A percentile compares a stretch with the other conserved stretches of the same genome.
These are phyloP conservation scores for Magallana angulata DNA, from an alignment of 1,140 invertebrate genomes.

Conservation along the genomic window DNA sequence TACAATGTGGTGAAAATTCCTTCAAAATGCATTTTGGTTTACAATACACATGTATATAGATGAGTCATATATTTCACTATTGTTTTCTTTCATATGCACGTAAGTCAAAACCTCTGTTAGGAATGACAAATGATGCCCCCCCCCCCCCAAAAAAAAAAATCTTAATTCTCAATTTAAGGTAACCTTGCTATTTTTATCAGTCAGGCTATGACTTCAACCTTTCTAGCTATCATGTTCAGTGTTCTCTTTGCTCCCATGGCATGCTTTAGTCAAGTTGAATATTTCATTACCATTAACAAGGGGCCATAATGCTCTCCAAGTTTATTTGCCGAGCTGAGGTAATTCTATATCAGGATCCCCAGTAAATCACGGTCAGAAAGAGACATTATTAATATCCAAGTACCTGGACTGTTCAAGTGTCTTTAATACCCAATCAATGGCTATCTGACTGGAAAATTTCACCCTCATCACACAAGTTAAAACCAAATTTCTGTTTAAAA, in stretches of 20 bases:
- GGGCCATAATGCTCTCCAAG: conserved; percentile 10
- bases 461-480: background rate
- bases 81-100: no score
- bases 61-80: no score
- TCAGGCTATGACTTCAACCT: background rate
- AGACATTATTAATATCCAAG: background rate
- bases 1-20: no score
- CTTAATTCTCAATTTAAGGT: background rate
- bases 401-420: background rate
- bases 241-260: background rate
- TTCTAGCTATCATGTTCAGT: background rate
- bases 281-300: conserved; percentile 25
- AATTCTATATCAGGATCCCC: conserved; percentile 8
- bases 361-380: background rate
- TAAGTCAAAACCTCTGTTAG: no score
- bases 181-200: background rate
- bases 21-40: no score
- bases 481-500: background rate
- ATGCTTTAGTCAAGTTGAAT: background rate
- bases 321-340: background rate
- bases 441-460: background rate
- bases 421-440: background rate
- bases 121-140: no score
- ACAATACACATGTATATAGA: no score
- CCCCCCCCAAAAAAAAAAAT: background rate